Evolutionary conservation across 2,888 invertebrate species (phyloP), one percentile per base, ranked within the genome.

Genomic region (Coronaproctus castanopsis): DNA sequence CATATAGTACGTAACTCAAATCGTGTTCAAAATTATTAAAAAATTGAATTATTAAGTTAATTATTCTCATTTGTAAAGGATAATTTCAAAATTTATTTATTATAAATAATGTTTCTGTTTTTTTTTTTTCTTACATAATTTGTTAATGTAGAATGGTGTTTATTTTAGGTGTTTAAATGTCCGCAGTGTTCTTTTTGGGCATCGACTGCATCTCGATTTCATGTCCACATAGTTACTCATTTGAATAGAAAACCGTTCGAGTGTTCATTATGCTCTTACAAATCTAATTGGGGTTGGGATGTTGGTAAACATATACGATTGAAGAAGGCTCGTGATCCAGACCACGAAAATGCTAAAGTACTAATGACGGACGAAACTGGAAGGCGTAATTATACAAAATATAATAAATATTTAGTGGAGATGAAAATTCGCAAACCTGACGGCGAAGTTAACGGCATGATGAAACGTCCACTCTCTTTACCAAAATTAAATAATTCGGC

Each of bases 251-350:
- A 91, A 70, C 93, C 93, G 1, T 96, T 92, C 71, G 89, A 92
- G 73, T 96, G 96, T 74, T 92, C 93, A 1, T 76, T 88, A 19
- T 96, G 95, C 74, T 84, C 87, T 58, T 90, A 92, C 70, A 83
- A 89, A 66, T 92, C 92, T 24, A 95, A 95, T 70, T 95, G 93
- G 92, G 81, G 92, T 64, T 93, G 92, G 88, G 95, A 95, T 74
- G 90, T 95, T 62, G 89, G 90, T 23, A 90, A 95, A 71, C 96
- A 96, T 72, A 92, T 95, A 64, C 85, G 89, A 68, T 76, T 91
- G 67, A 91, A 90, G 75, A 85, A 87, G 5, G 85, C 85, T 21
- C 78, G 88, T 64, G 90, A 89, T 74, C 82, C 83, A 57, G 82
- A 81, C 55, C 91, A 91, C 71, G 80, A 81, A 67, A 79, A 79